Evolutionary conservation across 2,797 vertebrate genomes (phyloP).

Genomic region (Neostethus bicornis): DNA sequence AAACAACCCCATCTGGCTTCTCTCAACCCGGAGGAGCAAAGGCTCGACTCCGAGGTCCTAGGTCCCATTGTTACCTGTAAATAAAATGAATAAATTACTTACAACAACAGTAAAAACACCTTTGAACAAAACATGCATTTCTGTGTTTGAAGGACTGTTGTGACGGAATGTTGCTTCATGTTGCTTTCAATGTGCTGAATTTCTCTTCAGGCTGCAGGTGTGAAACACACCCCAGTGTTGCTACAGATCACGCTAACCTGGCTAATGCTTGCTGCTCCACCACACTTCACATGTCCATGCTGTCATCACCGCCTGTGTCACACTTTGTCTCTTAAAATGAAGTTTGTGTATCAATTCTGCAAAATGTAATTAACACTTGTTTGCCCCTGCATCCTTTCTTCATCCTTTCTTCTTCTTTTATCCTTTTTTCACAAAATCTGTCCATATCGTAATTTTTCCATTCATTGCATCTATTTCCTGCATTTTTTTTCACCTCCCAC

Average conservation of each 20-base stretch:
- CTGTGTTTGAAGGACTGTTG: not conserved
- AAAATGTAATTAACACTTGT: constrained; percentile 70
- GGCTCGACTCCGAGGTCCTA: no score
- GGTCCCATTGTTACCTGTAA: no score
- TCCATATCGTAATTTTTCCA: constrained; percentile 22
- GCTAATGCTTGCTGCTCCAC: constrained; percentile 55
- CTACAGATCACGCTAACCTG: constrained; percentile 42
- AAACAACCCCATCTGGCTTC: no score
- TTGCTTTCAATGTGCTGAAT: constrained; percentile 34
- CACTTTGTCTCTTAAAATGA: constrained; percentile 39
- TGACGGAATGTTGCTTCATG: constrained; percentile 16
- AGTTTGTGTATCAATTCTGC: constrained; percentile 47
- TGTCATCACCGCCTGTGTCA: constrained; percentile 21
- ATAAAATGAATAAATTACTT: no score
- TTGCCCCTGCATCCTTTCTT: constrained; percentile 57
- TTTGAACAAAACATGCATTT: no score
- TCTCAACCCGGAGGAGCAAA: no score
- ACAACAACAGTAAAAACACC: no score
- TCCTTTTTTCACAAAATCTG: constrained; percentile 22
- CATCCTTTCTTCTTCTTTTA: constrained; percentile 12
- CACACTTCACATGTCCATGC: constrained; percentile 29
- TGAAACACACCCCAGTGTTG: constrained; percentile 18
- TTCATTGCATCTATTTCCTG: constrained; percentile 29
- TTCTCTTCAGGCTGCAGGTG: constrained; percentile 1
- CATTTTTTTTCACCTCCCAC: constrained; percentile 17